Evolutionary conservation across 2,888 invertebrate genomes (phyloP).

Genomic region (Ernsta delagoae): DNA sequence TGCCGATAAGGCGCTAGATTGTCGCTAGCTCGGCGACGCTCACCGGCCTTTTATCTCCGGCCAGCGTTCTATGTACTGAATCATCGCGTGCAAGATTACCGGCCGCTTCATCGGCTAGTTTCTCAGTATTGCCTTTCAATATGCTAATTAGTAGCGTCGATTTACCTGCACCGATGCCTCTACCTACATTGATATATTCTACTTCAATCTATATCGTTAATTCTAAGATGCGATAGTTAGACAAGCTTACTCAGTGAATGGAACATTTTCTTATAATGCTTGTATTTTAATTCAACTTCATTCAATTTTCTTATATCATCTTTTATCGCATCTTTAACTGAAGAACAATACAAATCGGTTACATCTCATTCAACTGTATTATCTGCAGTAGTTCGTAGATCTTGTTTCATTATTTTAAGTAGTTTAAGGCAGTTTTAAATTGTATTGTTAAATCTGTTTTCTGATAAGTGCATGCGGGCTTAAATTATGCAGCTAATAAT

Average conservation of each 20-base stretch:
- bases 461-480: constrained; percentile 27
- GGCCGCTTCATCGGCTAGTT: constrained; percentile 36
- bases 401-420: not conserved
- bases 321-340: not conserved
- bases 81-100: constrained; percentile 43
- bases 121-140: constrained; percentile 40
- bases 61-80: constrained; percentile 48
- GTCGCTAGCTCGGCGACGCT: constrained; percentile 44
- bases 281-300: not conserved
- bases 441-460: constrained; percentile 15
- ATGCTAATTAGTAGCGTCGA: constrained; percentile 37
- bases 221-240: constrained; percentile 21
- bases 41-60: constrained; percentile 54
- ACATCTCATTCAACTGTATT: not conserved
- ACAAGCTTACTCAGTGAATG: constrained; percentile 10
- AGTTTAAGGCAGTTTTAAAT: not conserved
- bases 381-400: no score
- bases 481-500: constrained; percentile 39
- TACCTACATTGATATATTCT: constrained; percentile 29
- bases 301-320: not conserved
- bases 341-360: not conserved
- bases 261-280: constrained; percentile 1
- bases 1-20: constrained; percentile 59
- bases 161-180: constrained; percentile 31
- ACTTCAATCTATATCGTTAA: constrained; percentile 30